Evolutionary conservation across 2,888 invertebrate genomes (phyloP).

Genomic region (Adineta ricciae): DNA sequence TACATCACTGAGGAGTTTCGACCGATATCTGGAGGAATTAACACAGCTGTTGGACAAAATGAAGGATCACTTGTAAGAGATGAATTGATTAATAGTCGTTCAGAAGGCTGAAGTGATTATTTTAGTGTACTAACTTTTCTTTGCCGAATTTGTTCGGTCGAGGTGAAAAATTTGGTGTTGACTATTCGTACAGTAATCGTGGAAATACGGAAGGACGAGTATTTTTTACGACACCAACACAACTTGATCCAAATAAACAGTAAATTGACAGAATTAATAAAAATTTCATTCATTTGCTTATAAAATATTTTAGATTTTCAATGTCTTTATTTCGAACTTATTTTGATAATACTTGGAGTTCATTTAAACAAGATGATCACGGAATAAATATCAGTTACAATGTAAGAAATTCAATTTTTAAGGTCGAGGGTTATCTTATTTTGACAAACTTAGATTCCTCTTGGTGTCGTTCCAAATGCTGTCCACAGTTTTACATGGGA

Average conservation of each 20-base stretch:
- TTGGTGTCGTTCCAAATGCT: conserved; percentile 19
- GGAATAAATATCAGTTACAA: conserved; percentile 69
- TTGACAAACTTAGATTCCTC: background rate
- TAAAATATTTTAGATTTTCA: conserved; percentile 59
- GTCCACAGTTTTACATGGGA: conserved; percentile 76
- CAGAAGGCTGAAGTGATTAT: background rate
- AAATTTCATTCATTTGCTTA: conserved; percentile 40
- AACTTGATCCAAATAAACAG: conserved; percentile 52
- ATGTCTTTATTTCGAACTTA: conserved; percentile 66
- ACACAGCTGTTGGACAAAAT: conserved; percentile 78
- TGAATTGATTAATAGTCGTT: background rate
- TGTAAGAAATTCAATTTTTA: conserved; percentile 42
- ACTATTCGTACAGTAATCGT: conserved; percentile 74
- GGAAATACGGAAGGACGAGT: conserved; percentile 70
- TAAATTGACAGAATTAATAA: conserved; percentile 37
- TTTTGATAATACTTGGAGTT: conserved; percentile 69
- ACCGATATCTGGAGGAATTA: conserved; percentile 71
- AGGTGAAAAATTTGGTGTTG: conserved; percentile 68
- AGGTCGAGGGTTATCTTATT: background rate
- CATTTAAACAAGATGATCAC: conserved; percentile 67
- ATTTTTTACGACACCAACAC: conserved; percentile 71
- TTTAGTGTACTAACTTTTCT: conserved; percentile 25
- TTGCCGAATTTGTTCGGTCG: conserved; percentile 67
- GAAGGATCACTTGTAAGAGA: conserved; percentile 60
- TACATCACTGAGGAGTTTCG: conserved; percentile 74